Evolutionary conservation across 2,797 vertebrate species (phyloP).

Genomic region (Distichodus sexfasciatus): DNA sequence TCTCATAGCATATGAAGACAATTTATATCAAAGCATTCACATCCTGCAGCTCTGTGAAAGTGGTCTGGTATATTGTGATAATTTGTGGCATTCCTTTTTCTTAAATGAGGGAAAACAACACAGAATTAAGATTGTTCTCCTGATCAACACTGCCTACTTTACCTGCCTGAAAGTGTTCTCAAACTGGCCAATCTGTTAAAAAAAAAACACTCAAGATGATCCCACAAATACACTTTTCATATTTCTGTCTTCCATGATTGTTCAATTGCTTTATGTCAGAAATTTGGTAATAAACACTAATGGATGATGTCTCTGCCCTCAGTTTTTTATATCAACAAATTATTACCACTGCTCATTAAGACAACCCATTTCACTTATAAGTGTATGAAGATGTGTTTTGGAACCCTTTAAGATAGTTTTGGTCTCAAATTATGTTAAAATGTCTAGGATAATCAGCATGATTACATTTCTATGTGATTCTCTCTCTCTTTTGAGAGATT

Average conservation of each 20-base stretch:
- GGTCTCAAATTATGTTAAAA: too few relatives aligned
- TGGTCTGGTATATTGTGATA: slow-evolving; percentile 9
- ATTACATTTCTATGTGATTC: too few relatives aligned
- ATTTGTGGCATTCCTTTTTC: not conserved
- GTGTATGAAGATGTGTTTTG: too few relatives aligned
- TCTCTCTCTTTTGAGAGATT: too few relatives aligned
- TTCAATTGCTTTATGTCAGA: slow-evolving; percentile 5
- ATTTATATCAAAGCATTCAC: slow-evolving; percentile 16
- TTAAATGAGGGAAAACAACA: not conserved
- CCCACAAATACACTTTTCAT: not conserved
- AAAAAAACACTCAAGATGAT: too few relatives aligned
- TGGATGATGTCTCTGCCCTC: not conserved
- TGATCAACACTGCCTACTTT: slow-evolving; percentile 24
- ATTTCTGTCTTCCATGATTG: slow-evolving; percentile 33
- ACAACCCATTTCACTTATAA: too few relatives aligned
- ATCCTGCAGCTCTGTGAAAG: slow-evolving; percentile 23
- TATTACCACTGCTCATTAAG: too few relatives aligned
- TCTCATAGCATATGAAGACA: not conserved
- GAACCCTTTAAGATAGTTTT: too few relatives aligned
- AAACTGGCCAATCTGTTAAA: slow-evolving; percentile 11
- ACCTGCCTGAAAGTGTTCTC: slow-evolving; percentile 17
- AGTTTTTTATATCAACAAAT: too few relatives aligned
- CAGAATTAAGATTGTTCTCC: not conserved
- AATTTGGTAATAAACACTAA: slow-evolving; percentile 32
- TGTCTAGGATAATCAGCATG: too few relatives aligned